Evolutionary conservation across 1,140 invertebrate species (phyloP), one percentile per base, ranked within the genome.

Genomic region (Adelges cooleyi): DNA sequence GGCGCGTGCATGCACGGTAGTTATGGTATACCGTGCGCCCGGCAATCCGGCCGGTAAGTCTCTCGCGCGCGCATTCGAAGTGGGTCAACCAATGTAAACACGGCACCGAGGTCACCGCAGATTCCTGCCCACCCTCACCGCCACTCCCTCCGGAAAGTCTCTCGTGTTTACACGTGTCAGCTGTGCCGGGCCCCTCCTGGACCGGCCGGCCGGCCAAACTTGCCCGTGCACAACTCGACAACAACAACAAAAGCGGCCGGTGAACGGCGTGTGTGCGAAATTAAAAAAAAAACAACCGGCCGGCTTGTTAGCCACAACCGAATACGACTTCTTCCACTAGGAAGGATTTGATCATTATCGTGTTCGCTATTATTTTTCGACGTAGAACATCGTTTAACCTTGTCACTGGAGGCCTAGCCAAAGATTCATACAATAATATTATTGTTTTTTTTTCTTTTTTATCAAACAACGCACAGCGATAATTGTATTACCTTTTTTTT

Each of bases 21-120:
- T 62, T 62, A 62, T 62, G 38, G 56, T 48, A 25, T 46, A 20
- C 23, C 1, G 27, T 10, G 13, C 25, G 23, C 23, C 2, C 0
- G 9, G 17, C 23, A 25, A 10, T 23, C 23, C 38, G 38, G 15
- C 22, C 15, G 6, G 50, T 17, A 29, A 29, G 9, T 17, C n/a
- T 27, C 5, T 8, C 25, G 53, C 53, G 53, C 53, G 53, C 38
- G 53, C 38, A 59, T n/a, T 22, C 42, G 56, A 62, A 48, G 56
- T 62, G 56, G 56, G 56, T 62, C 56, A 62, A 62, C 56, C 56
- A 62, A 62, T 62, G 56, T 62, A 62, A 62, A 62, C 56, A 62
- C 42, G 56, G 40, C 18, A n/a, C 25, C 56, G 56, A 62, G 56
- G 56, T 62, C 56, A 62, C 42, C 42, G 27, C 38, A 13, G 23